Evolutionary conservation across 2,797 vertebrate genomes (phyloP).

Genomic region (Neopelma chrysocephalum): DNA sequence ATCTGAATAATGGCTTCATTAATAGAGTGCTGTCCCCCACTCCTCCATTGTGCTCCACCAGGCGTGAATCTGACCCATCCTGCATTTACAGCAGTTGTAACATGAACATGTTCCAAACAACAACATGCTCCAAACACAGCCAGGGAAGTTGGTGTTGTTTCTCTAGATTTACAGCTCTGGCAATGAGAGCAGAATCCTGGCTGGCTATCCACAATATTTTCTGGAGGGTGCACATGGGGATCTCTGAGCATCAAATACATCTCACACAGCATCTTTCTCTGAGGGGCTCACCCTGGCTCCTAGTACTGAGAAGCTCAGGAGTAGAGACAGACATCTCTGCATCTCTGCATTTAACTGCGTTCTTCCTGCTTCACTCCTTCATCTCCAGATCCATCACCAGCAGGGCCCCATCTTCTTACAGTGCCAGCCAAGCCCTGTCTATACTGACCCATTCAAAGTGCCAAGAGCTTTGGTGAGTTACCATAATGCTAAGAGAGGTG

Average conservation of each 20-base stretch:
- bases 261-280: not conserved
- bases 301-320: not conserved
- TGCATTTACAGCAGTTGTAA: not conserved
- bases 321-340: not conserved
- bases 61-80: not conserved
- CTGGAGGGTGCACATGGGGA: not conserved
- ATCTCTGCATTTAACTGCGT: not conserved
- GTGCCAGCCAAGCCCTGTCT: not conserved
- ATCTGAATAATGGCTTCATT: slow-evolving; percentile 58
- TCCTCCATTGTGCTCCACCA: not conserved
- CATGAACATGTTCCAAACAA: not conserved
- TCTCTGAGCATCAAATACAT: not conserved
- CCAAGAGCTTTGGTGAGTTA: not conserved
- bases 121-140: not conserved
- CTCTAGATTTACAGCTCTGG: not conserved
- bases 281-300: not conserved
- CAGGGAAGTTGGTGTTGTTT: not conserved
- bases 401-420: not conserved
- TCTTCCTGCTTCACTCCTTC: not conserved
- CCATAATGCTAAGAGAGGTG: accelerated
- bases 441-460: accelerated
- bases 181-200: not conserved
- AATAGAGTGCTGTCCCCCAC: slow-evolving; percentile 26
- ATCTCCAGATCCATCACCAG: not conserved
- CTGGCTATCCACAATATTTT: not conserved